Evolutionary conservation across 2,113 vertebrate genomes (phyloP), one percentile per base, ranked within the genome.

Genomic region (Pungitius pungitius): DNA sequence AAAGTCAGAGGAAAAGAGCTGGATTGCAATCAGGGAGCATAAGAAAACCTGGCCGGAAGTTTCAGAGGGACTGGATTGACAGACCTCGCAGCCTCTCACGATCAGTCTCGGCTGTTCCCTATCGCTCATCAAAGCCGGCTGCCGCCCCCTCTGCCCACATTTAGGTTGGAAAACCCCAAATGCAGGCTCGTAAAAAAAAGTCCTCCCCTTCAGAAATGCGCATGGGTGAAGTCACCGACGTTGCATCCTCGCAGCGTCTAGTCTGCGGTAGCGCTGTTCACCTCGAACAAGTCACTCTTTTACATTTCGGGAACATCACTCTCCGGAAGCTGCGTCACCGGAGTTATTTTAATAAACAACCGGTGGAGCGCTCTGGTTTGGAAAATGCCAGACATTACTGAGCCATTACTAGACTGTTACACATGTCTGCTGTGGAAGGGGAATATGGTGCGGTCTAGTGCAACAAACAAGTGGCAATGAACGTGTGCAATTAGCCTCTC

Each of bases 331-430:
- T 66, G 56, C 35, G 47, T 75, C 66, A 80, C 40, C 59, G 7
- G 42, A 62, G 73, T 75, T 71, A 67, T 73, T 87, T 83, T 70
- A 73, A 78, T 71, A 83, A 86, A 90, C 85, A 80, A 80, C 57
- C 22, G 61, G 20, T 2, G 1, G 56, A 74, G 33, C 14, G 51
- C 74, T 73, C 61, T 37, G 27, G 78, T 78, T 81, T 79, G 86
- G 82, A 87, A 87, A 90, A 85, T 51, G 56, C 69, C 86, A 85
- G 76, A 77, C 71, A 82, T 67, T 65, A 78, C 71, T 54, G 75
- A 80, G 69, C 88, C 86, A 90, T 85, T 62, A 81, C 69, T 66
- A 85, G 83, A 88, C 85, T 56, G 70, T 87, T 84, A 87, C 82
- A 80, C 75, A 77, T 56, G 89, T 87, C 83, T 89, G 72, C 76